phyloP scores from a whole-genome alignment of 2,113 vertebrate species.

The Nyctereutes procyonoides region DNA sequence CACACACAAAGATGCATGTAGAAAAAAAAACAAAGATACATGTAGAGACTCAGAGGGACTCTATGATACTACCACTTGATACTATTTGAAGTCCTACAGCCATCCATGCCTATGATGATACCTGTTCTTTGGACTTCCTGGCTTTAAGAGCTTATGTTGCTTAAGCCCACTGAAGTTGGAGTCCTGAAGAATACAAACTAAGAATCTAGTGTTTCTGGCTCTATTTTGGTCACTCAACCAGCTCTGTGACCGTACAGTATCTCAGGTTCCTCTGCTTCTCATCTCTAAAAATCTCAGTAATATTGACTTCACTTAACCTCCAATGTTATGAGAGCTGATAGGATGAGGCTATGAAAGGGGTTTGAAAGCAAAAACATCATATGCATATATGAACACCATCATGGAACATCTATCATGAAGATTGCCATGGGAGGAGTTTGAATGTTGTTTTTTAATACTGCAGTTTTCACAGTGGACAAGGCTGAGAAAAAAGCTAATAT shows the following conservation, averaged over 20 bases:
- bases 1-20: accelerated
- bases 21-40: neutral
- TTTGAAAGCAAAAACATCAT: neutral
- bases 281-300: neutral
- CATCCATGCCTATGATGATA: neutral
- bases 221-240: neutral
- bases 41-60: neutral
- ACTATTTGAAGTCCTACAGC: neutral
- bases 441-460: neutral
- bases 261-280: neutral
- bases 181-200: neutral
- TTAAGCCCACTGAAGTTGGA: neutral
- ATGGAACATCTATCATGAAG: neutral
- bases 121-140: neutral
- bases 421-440: neutral
- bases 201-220: neutral
- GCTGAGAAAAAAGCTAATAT: neutral
- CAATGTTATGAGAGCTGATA: neutral
- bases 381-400: neutral
- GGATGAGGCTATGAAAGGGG: neutral
- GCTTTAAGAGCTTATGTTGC: neutral
- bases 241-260: neutral
- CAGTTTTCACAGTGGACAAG: neutral
- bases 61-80: neutral
- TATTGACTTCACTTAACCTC: neutral